Conservation (phyloP, 2,797 vertebrate genomes). For the Paratrypauchen microcephalus region DNA sequence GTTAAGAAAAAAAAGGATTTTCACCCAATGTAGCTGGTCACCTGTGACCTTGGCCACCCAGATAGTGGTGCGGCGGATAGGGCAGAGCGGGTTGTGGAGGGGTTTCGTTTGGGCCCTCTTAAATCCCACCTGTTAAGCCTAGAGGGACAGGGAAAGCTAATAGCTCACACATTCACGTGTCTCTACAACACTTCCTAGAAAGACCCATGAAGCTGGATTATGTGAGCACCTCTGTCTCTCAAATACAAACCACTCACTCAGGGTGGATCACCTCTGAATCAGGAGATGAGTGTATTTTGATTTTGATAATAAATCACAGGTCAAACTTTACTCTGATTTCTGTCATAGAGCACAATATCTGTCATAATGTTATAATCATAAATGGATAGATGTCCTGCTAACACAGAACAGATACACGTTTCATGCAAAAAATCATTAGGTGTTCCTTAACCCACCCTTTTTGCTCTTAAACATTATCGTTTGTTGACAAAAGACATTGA, state of each 20-base stretch:
- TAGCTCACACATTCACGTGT: conserved; percentile 34
- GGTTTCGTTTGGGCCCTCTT: conserved; percentile 49
- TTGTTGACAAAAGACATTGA: neutral
- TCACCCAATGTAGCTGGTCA: conserved; percentile 45
- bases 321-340: neutral
- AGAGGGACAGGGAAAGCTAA: conserved; percentile 44
- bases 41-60: conserved; percentile 54
- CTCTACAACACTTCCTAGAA: conserved; percentile 64
- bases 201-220: conserved; percentile 61
- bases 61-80: conserved; percentile 23
- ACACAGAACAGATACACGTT: neutral
- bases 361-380: neutral
- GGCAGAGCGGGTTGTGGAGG: conserved; percentile 30
- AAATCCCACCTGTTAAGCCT: conserved; percentile 69
- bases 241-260: conserved; percentile 2
- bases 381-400: no score
- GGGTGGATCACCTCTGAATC: conserved; percentile 48
- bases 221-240: conserved; percentile 27
- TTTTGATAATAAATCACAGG: no score
- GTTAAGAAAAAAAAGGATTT: neutral
- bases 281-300: conserved; percentile 47
- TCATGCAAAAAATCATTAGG: neutral
- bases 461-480: neutral
- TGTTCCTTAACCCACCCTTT: neutral
- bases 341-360: no score